Base-by-base conservation (phyloP, 2,113 vertebrate genomes). In the Trematomus loennbergii region DNA sequence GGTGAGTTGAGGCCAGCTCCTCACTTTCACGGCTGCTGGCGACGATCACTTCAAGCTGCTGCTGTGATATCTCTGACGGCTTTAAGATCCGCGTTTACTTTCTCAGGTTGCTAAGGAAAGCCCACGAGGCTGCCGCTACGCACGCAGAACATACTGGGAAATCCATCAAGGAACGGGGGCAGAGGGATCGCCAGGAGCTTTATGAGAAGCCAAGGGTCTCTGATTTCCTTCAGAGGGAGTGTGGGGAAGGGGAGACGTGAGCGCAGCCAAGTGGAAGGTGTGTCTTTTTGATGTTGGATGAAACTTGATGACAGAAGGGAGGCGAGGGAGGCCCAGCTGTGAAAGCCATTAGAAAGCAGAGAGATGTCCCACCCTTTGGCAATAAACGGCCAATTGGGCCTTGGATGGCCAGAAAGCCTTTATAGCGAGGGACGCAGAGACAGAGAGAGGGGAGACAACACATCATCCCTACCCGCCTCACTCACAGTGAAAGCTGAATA, bases 241-340 rank as follows among this genome's bases (percentile, higher is more conserved):
- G 13, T 1, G 16, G 5, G 20, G 46, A 5, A 15, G 48, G 29
- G 11, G 20, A 4, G 36, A 40, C 7, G 12, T 62, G 80, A 84
- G 69, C 4, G 46, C n/a, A 4, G 78, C 82, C 81, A 85, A 87
- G 78, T 78, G 84, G 78, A 90, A 92, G 89, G 91, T 91, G 92
- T 86, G 86, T 87, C 89, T 80, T 88, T 91, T 86, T 92, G 90
- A 93, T 92, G 88, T 89, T 61, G 59, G 81, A 86, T 74, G 89
- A 91, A 93, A 90, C 84, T 65, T 88, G 88, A 93, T 88, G 82
- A 92, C 81, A 81, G 63, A 75, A 29, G 61, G 70, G 60, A 76
- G 77, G 66, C 0, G 55, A 62, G 88, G 78, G 61, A 71, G 72
- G 79, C 69, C 78, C 87, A 93, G 89, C 88, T 93, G 93, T 62